phyloP scores from a whole-genome alignment of 2,797 vertebrate species.

The Anas flavirostris region DNA sequence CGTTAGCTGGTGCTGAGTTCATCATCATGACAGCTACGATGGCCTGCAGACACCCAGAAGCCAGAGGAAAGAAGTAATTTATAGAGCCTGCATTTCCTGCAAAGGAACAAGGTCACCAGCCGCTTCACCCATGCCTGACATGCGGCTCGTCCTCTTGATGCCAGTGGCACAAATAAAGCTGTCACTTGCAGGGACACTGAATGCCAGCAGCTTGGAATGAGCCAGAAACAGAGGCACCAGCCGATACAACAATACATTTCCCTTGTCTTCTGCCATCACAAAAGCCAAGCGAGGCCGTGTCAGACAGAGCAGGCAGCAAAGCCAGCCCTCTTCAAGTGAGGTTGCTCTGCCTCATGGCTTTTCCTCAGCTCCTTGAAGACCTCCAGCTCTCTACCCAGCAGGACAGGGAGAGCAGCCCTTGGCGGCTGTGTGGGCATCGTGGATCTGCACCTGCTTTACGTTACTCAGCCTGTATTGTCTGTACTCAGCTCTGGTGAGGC shows the following conservation, averaged over 20 bases:
- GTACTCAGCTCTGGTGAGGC: no score
- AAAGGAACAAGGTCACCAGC: neutral
- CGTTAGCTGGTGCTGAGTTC: neutral
- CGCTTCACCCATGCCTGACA: neutral
- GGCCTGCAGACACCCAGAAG: neutral
- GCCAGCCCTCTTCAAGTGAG: neutral
- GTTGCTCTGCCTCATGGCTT: neutral
- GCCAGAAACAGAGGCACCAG: neutral
- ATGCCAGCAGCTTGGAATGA: fast-evolving
- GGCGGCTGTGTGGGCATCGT: neutral
- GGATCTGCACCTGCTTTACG: fast-evolving
- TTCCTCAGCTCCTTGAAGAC: neutral
- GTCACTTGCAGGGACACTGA: neutral
- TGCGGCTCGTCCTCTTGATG: neutral
- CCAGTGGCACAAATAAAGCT: neutral
- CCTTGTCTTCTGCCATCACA: neutral
- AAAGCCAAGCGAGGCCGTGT: neutral
- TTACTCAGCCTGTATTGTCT: no score
- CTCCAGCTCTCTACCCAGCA: no score
- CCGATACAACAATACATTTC: fast-evolving
- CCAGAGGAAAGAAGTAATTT: neutral
- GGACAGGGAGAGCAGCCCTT: neutral
- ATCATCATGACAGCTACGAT: neutral
- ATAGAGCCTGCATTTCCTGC: neutral
- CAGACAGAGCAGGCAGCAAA: neutral